Base-by-base conservation (phyloP, 2,888 invertebrate species). In the Aradus depressus region DNA sequence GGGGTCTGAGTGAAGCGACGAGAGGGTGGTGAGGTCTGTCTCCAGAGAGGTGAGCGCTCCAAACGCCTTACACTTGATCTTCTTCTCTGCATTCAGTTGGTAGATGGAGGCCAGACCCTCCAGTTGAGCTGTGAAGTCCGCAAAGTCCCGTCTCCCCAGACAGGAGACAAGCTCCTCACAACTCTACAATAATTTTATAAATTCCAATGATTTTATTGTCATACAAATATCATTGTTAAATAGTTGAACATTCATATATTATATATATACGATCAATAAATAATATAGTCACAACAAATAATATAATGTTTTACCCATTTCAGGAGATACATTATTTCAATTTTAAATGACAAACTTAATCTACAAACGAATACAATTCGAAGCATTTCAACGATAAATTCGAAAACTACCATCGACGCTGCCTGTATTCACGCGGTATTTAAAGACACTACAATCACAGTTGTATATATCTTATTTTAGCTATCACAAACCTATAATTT, bases 31-130 rank as follows among this genome's bases (percentile, higher is more conserved):
- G 51, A 96, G 73, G 71, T 96, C 95, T 19, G 84, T 79, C 72
- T 95, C 95, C 62, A 96, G 73, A 26, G 91, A 89, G 65, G 90
- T 89, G 45, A 96, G 71, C 12, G 93, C 91, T 63, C 86, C 84
- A 65, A 89, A 93, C 2, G 92, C 92, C 72, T 93, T 92, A 59
- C 83, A 85, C 71, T 92, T 95, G 6, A 90, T 51, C 70, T 91
- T 92, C 66, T 92, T 92, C 64, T 96, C 95, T 8, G 91, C 90
- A 70, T 89, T 90, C 10, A 96, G 72, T 65, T 92, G 89, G 67
- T 95, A 96, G 52, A 95, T 91, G 14, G 90, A 85, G 18, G 86
- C 83, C 18, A 92, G 74, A 0, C 91, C 76, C 68, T 93, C 90
- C n/a, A 96, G 68, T 66, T 96, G 95, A 5, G 84, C 80, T 2